These are phyloP conservation scores for Numenius arquata DNA, from an alignment of 2,113 vertebrate genomes.

Conservation along the genomic window DNA sequence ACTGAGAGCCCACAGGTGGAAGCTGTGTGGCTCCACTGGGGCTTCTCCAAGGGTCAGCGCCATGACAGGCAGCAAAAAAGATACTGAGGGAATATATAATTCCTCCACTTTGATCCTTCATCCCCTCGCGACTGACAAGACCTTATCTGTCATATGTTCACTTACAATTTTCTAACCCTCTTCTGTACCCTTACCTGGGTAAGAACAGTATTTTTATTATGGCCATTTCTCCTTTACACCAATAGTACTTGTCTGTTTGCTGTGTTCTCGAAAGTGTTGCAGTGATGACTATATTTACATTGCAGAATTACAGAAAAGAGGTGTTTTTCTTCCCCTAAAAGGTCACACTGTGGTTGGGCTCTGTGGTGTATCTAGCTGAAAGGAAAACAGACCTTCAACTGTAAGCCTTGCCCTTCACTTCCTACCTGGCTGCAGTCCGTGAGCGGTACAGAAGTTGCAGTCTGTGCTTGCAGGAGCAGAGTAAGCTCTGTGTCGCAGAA, in stretches of 20 bases:
- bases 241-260: conserved; percentile 60
- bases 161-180: conserved; percentile 31
- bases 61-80: neutral
- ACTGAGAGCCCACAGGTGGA: neutral
- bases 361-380: conserved; percentile 62
- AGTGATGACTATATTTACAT: conserved; percentile 66
- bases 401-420: conserved; percentile 50
- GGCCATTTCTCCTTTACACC: conserved; percentile 44
- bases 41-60: neutral
- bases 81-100: neutral
- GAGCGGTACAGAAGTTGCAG: conserved; percentile 45
- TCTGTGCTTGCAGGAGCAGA: conserved; percentile 64
- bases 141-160: neutral
- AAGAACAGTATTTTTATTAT: conserved; percentile 54
- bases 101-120: neutral
- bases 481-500: conserved; percentile 54
- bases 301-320: conserved; percentile 69
- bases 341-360: conserved; percentile 66
- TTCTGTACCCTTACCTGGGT: conserved; percentile 38
- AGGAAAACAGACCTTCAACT: conserved; percentile 59
- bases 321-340: conserved; percentile 65
- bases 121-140: neutral
- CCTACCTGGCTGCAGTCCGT: conserved; percentile 18
- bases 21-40: neutral
- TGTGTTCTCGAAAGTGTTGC: conserved; percentile 60